Percentiles rank a stretch among this genome's conserved stretches.
These are phyloP conservation scores for Epizoanthus scotinus DNA, from an alignment of 92 coral and sea anemone species.

Conservation along the genomic window DNA sequence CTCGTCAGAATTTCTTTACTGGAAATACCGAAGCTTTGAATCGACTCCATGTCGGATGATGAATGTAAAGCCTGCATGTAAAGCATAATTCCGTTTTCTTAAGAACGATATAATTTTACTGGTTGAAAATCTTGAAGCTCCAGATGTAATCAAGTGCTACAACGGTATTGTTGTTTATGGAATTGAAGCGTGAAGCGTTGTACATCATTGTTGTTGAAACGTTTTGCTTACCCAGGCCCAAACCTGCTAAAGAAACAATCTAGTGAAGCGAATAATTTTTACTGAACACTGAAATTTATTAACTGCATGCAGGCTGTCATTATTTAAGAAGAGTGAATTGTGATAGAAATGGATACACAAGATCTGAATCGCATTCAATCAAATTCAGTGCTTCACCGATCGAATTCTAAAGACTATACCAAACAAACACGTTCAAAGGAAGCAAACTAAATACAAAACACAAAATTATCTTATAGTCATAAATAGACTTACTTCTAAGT, in stretches of 20 bases:
- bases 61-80: slow-evolving; percentile 27
- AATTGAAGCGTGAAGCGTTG: slow-evolving; percentile 37
- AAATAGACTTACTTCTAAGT: not conserved
- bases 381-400: not conserved
- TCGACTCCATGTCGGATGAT: slow-evolving; percentile 31
- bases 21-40: slow-evolving; percentile 32
- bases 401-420: not conserved
- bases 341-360: too few species aligned
- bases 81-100: slow-evolving; percentile 17
- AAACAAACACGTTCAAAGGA: not conserved
- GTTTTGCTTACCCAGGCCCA: slow-evolving; percentile 36
- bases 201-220: slow-evolving; percentile 17
- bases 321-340: too few species aligned
- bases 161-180: slow-evolving; percentile 33
- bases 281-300: too few species aligned
- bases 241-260: not conserved
- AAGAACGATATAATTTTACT: slow-evolving; percentile 25
- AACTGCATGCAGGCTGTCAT: too few species aligned
- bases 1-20: too few species aligned
- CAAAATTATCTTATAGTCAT: not conserved
- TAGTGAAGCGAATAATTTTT: too few species aligned
- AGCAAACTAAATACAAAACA: not conserved
- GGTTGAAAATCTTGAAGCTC: slow-evolving; percentile 18
- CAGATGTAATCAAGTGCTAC: slow-evolving; percentile 15
- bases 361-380: too few species aligned